phyloP scores from a whole-genome alignment of 2,113 vertebrate genomes.

The Pedionomus torquatus region DNA sequence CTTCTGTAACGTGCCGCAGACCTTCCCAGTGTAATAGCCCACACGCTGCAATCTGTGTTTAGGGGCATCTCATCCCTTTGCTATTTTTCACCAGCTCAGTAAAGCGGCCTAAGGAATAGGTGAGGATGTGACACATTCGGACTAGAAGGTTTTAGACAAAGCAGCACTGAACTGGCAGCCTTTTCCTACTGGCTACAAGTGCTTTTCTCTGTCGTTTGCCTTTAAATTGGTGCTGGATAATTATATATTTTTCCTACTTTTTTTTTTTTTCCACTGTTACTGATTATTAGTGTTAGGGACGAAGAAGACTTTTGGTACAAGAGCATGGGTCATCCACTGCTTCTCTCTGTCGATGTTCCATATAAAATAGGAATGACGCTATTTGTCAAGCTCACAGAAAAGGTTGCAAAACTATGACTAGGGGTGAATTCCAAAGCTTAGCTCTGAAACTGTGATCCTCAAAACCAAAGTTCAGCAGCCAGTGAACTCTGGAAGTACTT shows the following conservation, averaged over 20 bases:
- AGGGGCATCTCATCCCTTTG: background rate
- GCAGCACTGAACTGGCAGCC: background rate
- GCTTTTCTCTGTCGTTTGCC: background rate
- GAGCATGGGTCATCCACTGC: background rate
- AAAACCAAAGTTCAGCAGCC: background rate
- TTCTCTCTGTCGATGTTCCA: background rate
- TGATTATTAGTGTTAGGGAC: background rate
- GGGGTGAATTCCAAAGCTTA: background rate
- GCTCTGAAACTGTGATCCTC: background rate
- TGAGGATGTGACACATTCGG: background rate
- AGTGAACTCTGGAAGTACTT: background rate
- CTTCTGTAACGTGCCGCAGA: accelerated
- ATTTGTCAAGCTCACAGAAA: background rate
- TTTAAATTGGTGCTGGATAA: background rate
- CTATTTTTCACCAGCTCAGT: background rate
- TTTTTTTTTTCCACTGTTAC: background rate
- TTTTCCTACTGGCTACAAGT: background rate
- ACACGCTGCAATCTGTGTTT: background rate
- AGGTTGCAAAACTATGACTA: background rate
- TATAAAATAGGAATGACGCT: background rate
- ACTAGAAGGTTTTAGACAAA: background rate
- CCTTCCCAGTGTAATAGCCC: background rate
- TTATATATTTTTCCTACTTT: background rate
- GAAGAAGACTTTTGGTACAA: background rate
- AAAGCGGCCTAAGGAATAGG: background rate